These are phyloP conservation scores for Steinernema feltiae DNA, from an alignment of 1,140 invertebrate genomes.

Conservation along the genomic window DNA sequence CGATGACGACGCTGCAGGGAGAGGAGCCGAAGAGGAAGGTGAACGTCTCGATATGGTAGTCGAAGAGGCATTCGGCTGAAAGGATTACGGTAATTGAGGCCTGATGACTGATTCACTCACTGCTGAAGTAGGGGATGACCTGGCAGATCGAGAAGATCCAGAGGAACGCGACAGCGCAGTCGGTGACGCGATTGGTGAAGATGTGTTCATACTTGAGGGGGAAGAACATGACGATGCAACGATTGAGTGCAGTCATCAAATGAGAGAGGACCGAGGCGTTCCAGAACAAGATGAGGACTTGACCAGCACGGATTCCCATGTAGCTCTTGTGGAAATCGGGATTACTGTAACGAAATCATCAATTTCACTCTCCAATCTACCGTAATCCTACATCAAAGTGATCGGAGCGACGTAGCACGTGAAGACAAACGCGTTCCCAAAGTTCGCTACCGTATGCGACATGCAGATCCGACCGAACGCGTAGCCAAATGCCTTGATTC, in stretches of 20 bases:
- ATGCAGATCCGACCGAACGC: background rate
- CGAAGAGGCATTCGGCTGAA: conserved; percentile 1
- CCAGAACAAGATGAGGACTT: background rate
- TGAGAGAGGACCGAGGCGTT: conserved; percentile 3
- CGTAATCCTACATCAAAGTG: background rate
- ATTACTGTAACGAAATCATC: background rate
- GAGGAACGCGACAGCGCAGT: background rate
- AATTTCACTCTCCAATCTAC: background rate
- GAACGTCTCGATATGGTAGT: conserved; percentile 11
- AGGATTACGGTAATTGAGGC: background rate
- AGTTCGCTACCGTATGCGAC: conserved; percentile 3
- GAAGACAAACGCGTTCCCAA: conserved; percentile 4
- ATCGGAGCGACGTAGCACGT: background rate
- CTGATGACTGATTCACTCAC: background rate
- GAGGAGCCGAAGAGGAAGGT: conserved; percentile 4
- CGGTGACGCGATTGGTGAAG: background rate
- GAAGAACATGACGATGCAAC: background rate
- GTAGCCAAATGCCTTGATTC: background rate
- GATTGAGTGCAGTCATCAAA: background rate
- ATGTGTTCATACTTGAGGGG: background rate
- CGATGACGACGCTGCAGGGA: background rate
- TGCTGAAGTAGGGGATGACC: background rate
- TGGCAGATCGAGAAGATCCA: conserved; percentile 7
- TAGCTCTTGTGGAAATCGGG: background rate
- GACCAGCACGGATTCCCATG: background rate